phyloP scores from a whole-genome alignment of 30 jellyfish, hydroid and myxozoan genomes.

The Aurelia sp. region DNA sequence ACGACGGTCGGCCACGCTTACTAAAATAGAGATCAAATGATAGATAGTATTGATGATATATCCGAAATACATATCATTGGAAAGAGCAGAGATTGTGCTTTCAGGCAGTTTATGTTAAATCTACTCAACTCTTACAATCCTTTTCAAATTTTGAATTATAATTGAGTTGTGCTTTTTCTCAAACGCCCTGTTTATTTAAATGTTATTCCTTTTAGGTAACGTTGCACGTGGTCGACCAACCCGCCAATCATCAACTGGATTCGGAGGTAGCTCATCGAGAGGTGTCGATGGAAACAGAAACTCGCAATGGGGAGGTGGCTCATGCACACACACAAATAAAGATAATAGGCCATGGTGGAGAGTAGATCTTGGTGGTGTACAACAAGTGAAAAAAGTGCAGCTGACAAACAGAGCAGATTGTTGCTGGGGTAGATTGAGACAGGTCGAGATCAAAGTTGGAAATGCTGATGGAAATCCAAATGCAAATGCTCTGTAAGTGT shows the following conservation, averaged over 20 bases:
- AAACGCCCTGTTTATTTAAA: no score
- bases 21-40: no score
- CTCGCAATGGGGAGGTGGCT: conserved; percentile 65
- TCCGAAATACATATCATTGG: no score
- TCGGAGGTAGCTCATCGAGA: conserved; percentile 50
- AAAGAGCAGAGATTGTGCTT: no score
- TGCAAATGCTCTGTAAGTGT: conserved; percentile 39
- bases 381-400: conserved; percentile 37
- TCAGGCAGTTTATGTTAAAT: no score
- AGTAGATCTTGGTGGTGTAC: conserved; percentile 60
- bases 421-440: conserved; percentile 36
- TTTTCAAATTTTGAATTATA: no score
- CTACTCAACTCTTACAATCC: no score
- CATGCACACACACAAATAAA: conserved; percentile 65
- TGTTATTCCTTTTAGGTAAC: conserved; percentile 8
- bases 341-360: conserved; percentile 76
- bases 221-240: conserved; percentile 62
- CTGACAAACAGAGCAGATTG: conserved; percentile 66
- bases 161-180: no score
- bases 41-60: no score
- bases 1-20: no score
- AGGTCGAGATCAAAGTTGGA: conserved; percentile 57
- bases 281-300: conserved; percentile 73
- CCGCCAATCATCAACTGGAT: conserved; percentile 66
- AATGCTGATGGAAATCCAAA: conserved; percentile 34